phyloP scores from a whole-genome alignment of 2,797 vertebrate genomes.

The Iguana delicatissima region DNA sequence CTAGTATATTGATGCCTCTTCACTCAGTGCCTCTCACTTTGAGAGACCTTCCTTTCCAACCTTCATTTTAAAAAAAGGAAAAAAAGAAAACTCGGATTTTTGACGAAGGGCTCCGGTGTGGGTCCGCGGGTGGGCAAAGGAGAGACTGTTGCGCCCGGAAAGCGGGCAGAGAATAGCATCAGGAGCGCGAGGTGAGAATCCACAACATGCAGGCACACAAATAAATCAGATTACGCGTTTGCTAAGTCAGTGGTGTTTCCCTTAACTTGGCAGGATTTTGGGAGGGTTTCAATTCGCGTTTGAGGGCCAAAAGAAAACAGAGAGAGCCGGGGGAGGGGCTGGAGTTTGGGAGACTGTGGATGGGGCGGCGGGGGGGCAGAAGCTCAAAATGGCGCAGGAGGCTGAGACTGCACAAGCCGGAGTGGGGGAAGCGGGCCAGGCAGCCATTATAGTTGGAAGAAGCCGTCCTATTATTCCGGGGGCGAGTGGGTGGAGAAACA shows the following conservation, averaged over 20 bases:
- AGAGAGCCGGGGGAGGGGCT: not conserved
- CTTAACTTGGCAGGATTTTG: constrained; percentile 41
- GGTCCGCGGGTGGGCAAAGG: not conserved
- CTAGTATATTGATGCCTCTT: not conserved
- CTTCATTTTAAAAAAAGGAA: constrained; percentile 35
- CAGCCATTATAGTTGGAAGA: constrained; percentile 86
- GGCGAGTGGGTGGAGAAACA: not conserved
- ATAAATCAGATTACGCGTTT: constrained; percentile 70
- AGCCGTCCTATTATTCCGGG: constrained; percentile 28
- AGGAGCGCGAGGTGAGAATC: constrained; percentile 34
- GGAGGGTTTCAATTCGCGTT: constrained; percentile 34
- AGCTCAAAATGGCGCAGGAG: constrained; percentile 89
- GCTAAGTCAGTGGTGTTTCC: constrained; percentile 61
- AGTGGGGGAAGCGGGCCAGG: constrained; percentile 78
- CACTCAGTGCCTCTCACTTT: not conserved
- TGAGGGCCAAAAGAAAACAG: not conserved
- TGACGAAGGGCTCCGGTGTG: not conserved
- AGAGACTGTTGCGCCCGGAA: constrained; percentile 41
- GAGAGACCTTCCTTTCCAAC: constrained; percentile 22
- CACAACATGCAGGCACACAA: constrained; percentile 23
- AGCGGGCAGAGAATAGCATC: constrained; percentile 55
- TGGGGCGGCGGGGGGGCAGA: not conserved
- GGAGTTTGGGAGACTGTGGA: not conserved
- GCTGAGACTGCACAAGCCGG: constrained; percentile 72
- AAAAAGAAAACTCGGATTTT: constrained; percentile 27